A percentile compares a stretch with the other conserved stretches of the same genome.
These are phyloP conservation scores for Genyomyrus donnyi DNA, from an alignment of 2,113 vertebrate species.

Conservation along the genomic window DNA sequence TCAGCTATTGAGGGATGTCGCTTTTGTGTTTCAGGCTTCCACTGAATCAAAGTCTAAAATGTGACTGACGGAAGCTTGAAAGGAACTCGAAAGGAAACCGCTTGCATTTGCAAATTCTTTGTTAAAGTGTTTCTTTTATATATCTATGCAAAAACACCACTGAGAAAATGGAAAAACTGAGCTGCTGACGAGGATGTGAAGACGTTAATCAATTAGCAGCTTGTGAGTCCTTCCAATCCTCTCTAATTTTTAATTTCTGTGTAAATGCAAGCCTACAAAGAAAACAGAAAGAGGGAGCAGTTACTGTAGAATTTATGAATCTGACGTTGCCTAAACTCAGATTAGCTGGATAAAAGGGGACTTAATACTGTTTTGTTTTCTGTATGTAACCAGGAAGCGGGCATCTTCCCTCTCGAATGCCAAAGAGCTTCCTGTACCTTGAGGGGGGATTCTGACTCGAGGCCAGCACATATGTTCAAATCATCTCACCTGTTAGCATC, in stretches of 20 bases:
- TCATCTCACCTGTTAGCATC: conserved; percentile 54
- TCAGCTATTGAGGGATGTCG: not conserved
- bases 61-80: not conserved
- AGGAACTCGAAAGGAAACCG: not conserved
- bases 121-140: not conserved
- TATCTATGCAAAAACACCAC: not conserved
- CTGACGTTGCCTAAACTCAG: conserved; percentile 25
- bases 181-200: not conserved
- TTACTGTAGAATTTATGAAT: not conserved
- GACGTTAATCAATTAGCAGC: not conserved
- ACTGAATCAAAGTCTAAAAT: not conserved
- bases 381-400: conserved; percentile 20
- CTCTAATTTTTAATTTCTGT: not conserved
- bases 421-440: conserved; percentile 43
- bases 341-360: conserved; percentile 39
- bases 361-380: conserved; percentile 31
- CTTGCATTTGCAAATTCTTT: not conserved
- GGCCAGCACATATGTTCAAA: conserved; percentile 52
- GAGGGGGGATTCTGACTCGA: conserved; percentile 44
- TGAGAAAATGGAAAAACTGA: not conserved
- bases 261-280: not conserved
- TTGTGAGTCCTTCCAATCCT: not conserved
- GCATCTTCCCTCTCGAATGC: conserved; percentile 48
- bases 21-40: not conserved
- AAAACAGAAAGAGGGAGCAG: not conserved